Percentiles rank a stretch among this genome's conserved stretches.
Evolutionary conservation across 2,113 vertebrate genomes (phyloP).

Genomic region (Chaetodon trifascialis): DNA sequence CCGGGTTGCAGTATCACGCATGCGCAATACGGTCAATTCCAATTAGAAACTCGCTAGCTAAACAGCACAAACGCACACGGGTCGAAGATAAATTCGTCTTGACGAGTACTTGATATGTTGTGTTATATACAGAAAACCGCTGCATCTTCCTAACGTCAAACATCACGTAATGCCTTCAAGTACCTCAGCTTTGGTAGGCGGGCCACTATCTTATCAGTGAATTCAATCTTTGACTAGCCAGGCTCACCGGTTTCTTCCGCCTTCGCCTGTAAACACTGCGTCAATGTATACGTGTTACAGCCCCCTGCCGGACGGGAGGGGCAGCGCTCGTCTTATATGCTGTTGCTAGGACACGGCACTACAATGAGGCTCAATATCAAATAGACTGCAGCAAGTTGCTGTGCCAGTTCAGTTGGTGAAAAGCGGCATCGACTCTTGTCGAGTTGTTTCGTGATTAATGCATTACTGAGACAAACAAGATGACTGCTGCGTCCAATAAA

Average conservation of each 20-base stretch:
- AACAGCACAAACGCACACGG: background rate
- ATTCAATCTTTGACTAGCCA: conserved; percentile 25
- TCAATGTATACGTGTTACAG: background rate
- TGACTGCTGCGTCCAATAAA: conserved; percentile 74
- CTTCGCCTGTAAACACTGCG: background rate
- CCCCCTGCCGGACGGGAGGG: conserved; percentile 55
- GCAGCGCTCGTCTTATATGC: background rate
- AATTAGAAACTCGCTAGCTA: background rate
- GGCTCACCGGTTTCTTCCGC: conserved; percentile 8
- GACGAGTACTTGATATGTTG: background rate
- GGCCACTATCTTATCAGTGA: conserved; percentile 3
- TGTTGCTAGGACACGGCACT: conserved; percentile 74
- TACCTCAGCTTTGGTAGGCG: rapidly evolving
- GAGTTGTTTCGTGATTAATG: background rate
- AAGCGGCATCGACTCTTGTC: background rate
- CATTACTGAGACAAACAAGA: conserved; percentile 36
- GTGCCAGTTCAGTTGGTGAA: background rate
- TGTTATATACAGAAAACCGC: rapidly evolving
- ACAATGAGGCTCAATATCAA: conserved; percentile 14
- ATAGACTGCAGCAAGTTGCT: background rate
- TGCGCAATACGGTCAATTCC: background rate
- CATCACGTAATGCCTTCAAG: background rate
- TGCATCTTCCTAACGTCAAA: background rate
- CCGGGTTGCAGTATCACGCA: background rate
- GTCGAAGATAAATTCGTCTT: background rate